These are phyloP conservation scores for Xyrauchen texanus DNA, from an alignment of 2,113 vertebrate species.

Conservation along the genomic window DNA sequence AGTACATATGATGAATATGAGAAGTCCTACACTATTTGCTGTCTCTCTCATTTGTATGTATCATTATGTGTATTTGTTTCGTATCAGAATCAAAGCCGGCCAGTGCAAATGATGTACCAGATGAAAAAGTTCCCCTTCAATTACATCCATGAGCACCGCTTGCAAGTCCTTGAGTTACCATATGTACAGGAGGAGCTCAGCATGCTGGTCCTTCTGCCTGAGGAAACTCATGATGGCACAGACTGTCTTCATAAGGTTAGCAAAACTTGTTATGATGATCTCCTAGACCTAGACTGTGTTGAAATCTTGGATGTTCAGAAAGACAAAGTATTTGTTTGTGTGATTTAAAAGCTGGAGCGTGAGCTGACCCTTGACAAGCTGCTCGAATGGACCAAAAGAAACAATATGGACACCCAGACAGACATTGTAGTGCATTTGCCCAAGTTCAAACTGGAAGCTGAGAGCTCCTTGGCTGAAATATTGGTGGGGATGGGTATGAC, in stretches of 20 bases:
- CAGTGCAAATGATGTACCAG: constrained; percentile 91
- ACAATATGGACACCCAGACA: constrained; percentile 64
- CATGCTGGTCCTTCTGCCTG: constrained; percentile 88
- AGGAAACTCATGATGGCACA: constrained; percentile 72
- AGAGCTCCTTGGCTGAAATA: constrained; percentile 75
- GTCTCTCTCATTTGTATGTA: neutral
- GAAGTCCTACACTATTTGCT: neutral
- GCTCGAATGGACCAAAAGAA: constrained; percentile 80
- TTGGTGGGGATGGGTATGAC: constrained; percentile 79
- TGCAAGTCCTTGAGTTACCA: constrained; percentile 84
- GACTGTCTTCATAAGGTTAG: constrained; percentile 81
- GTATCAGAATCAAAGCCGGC: constrained; percentile 77
- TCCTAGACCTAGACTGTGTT: neutral
- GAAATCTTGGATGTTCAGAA: neutral
- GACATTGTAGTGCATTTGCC: constrained; percentile 81
- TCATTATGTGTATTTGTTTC: neutral
- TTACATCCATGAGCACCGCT: constrained; percentile 72
- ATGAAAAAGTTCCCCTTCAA: constrained; percentile 76
- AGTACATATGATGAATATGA: neutral
- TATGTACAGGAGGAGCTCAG: constrained; percentile 81
- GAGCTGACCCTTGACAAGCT: constrained; percentile 81
- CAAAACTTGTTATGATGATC: neutral
- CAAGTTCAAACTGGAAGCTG: constrained; percentile 87
- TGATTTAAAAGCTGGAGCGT: constrained; percentile 79
- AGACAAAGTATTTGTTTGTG: constrained; percentile 9